A percentile compares a stretch with the other conserved stretches of the same genome.
These are phyloP conservation scores for Siderastrea siderea DNA, from an alignment of 92 coral and sea anemone genomes.

Conservation along the genomic window DNA sequence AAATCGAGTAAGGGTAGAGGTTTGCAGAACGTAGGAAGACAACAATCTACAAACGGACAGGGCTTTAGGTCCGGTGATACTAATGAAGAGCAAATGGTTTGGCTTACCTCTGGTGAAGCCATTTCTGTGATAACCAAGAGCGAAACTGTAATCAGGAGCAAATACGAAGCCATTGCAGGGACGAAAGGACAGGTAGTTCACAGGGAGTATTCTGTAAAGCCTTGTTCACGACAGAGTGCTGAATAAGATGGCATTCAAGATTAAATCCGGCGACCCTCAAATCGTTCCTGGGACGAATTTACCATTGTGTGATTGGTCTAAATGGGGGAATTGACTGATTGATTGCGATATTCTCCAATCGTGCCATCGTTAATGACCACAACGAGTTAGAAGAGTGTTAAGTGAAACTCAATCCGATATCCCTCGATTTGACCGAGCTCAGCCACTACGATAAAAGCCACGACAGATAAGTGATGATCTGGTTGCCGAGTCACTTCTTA, in stretches of 20 bases:
- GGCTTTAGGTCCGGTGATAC: neutral
- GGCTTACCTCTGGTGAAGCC: slow-evolving; percentile 28
- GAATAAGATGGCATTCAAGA: slow-evolving; percentile 34
- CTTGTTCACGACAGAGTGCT: slow-evolving; percentile 19
- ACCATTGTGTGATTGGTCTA: neutral
- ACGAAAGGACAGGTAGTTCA: slow-evolving; percentile 4
- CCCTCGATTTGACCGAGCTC: slow-evolving; percentile 17
- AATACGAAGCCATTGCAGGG: slow-evolving; percentile 5
- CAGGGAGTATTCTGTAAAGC: slow-evolving; percentile 5
- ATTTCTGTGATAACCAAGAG: slow-evolving; percentile 1
- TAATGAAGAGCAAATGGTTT: neutral
- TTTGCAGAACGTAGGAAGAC: neutral
- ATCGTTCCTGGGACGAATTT: slow-evolving; percentile 12
- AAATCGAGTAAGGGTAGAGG: neutral
- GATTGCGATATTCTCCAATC: slow-evolving; percentile 23
- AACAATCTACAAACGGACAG: neutral
- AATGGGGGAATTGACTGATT: neutral
- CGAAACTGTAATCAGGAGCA: slow-evolving; percentile 7
- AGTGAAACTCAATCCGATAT: slow-evolving; percentile 38
- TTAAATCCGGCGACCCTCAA: slow-evolving; percentile 9
- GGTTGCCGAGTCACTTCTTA: slow-evolving; percentile 35
- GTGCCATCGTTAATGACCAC: neutral
- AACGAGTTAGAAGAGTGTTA: slow-evolving; percentile 16
- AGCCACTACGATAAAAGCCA: slow-evolving; percentile 21
- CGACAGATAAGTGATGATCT: slow-evolving; percentile 38